A percentile compares a stretch with the other conserved stretches of the same genome.
These are phyloP conservation scores for Barbus barbus DNA, from an alignment of 2,113 vertebrate genomes.

Conservation along the genomic window DNA sequence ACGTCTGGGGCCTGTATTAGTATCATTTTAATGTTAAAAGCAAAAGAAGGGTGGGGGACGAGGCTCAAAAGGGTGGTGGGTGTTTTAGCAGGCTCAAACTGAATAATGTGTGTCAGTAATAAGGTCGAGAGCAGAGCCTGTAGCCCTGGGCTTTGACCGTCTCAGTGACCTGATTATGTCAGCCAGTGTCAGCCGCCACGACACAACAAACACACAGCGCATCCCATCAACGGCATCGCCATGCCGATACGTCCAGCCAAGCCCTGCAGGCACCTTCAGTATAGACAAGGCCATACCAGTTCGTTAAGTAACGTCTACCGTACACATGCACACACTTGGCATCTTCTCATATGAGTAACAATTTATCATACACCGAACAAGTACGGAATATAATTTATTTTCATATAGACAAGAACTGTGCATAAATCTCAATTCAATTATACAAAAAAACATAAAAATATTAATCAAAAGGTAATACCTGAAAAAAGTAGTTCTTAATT, in stretches of 20 bases:
- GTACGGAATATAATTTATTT: too few relatives aligned
- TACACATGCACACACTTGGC: too few relatives aligned
- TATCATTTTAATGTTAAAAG: constrained; percentile 63
- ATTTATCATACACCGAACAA: too few relatives aligned
- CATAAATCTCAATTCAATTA: too few relatives aligned
- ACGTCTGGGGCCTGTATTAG: constrained; percentile 64
- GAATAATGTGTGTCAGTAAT: constrained; percentile 84
- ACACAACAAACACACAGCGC: constrained; percentile 83
- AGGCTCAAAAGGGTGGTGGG: constrained; percentile 66
- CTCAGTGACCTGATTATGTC: constrained; percentile 91
- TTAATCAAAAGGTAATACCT: too few relatives aligned
- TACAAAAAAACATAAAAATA: too few relatives aligned
- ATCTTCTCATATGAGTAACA: background rate
- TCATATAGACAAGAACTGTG: too few relatives aligned
- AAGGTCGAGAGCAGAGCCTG: constrained; percentile 79
- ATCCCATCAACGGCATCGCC: constrained; percentile 82
- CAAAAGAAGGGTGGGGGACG: constrained; percentile 35
- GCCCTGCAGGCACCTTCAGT: constrained; percentile 78
- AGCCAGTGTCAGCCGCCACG: constrained; percentile 82
- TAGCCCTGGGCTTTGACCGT: constrained; percentile 83
- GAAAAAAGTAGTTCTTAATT: too few relatives aligned
- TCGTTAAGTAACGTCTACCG: constrained; percentile 72
- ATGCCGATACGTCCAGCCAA: constrained; percentile 73
- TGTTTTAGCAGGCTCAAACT: constrained; percentile 76
- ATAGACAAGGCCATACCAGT: constrained; percentile 75